Evolutionary conservation across 2,888 invertebrate genomes (phyloP), one percentile per base, ranked within the genome.

Genomic region (Synanthedon andrenaeformis): DNA sequence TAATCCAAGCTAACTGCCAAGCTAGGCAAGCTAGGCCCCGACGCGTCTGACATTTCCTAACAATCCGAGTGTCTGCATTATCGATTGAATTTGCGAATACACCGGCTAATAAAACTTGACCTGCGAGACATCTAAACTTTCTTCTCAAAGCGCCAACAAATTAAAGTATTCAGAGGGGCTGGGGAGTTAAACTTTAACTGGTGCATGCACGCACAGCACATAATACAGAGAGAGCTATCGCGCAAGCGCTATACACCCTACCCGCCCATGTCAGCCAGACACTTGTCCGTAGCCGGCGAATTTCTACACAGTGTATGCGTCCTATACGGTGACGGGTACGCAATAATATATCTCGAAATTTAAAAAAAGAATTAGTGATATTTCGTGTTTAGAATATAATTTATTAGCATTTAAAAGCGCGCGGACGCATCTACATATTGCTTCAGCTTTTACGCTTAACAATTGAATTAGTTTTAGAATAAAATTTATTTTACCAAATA

Each of bases 41-140:
- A 68, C 84, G 66, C 65, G 82, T 85, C 84, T 85, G 85, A 84
- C 80, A 81, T 85, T 82, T 81, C 79, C 81, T 71, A 67, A 64
- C 72, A 35, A 71, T 76, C 70, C 63, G 68, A 76, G 70, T 73
- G 70, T 76, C 80, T 79, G 81, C 79, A 77, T 82, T 87, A 87
- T 87, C 80, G 86, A 87, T 87, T 85, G 77, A 78, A 77, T 79
- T 79, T 69, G 70, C 71, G 69, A 78, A 79, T 74, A 79, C 71
- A 70, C 67, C 65, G 64, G 66, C 59, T 59, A 45, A 49, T 57
- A 62, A 83, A 76, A 76, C 0, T 35, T 0, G 79, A 74, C 54
- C 82, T 63, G 61, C 55, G 53, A 62, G 70, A 69, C 70, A 65
- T 56, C 66, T 70, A 65, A 69, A 67, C 59, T 56, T 57, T 58